phyloP scores from a whole-genome alignment of 2,797 vertebrate species.

The Characodon lateralis region DNA sequence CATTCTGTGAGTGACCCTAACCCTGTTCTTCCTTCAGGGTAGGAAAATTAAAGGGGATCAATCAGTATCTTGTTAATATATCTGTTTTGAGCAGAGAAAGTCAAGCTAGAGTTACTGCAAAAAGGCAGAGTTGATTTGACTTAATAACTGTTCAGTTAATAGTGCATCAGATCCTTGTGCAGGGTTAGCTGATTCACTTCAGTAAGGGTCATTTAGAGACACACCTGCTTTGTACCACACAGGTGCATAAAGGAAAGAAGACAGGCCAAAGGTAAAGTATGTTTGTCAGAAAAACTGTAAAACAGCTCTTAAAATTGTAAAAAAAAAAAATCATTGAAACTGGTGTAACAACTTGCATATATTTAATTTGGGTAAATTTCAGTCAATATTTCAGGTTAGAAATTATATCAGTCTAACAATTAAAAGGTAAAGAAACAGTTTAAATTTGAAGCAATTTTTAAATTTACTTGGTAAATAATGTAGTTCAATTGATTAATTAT shows the following conservation, averaged over 20 bases:
- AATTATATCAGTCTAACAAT: background rate
- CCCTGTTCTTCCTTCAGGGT: conserved; percentile 11
- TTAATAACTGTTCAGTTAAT: conserved; percentile 47
- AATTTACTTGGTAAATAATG: background rate
- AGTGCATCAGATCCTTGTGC: conserved; percentile 37
- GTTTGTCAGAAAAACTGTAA: background rate
- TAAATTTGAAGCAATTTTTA: background rate
- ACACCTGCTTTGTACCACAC: conserved; percentile 60
- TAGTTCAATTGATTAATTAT: background rate
- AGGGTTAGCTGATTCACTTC: conserved; percentile 60
- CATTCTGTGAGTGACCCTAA: conserved; percentile 2
- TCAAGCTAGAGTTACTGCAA: conserved; percentile 18
- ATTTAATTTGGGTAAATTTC: background rate
- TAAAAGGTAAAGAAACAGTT: background rate
- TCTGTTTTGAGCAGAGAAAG: background rate
- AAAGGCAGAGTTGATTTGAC: conserved; percentile 46
- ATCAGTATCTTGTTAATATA: conserved; percentile 33
- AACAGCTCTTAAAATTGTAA: background rate
- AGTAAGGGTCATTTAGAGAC: conserved; percentile 20
- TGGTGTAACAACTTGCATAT: background rate
- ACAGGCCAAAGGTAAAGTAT: background rate
- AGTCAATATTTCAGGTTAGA: background rate
- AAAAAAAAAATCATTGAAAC: background rate
- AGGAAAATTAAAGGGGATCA: conserved; percentile 16
- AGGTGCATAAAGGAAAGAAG: conserved; percentile 54